Conservation (phyloP, 2,113 vertebrate genomes). For the Ophthalmolycus amberensis region DNA sequence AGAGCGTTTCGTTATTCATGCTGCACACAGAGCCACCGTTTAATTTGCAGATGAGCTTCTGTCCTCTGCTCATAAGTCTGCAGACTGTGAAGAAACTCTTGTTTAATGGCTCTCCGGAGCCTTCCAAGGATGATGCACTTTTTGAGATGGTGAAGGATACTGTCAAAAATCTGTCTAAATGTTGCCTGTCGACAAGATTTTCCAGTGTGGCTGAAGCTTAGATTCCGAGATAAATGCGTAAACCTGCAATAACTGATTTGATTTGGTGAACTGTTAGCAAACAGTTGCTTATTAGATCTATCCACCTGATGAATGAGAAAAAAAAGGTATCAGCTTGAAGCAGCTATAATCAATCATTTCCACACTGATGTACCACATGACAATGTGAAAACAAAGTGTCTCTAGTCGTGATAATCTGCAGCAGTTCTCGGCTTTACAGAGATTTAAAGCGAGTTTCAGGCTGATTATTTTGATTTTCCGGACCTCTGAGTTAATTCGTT, state of each 20-base stretch:
- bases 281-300: background rate
- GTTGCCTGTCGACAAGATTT: background rate
- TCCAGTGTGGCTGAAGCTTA: background rate
- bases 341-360: background rate
- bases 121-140: conserved; percentile 25
- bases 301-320: background rate
- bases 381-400: background rate
- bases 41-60: conserved; percentile 32
- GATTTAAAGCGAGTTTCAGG: background rate
- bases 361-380: background rate
- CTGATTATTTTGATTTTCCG: background rate
- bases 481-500: background rate
- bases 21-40: conserved; percentile 19
- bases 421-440: background rate
- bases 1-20: conserved; percentile 27
- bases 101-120: conserved; percentile 11
- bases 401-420: background rate
- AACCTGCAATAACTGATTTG: background rate
- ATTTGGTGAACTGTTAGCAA: background rate
- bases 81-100: conserved; percentile 18
- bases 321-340: background rate
- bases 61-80: conserved; percentile 3
- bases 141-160: background rate
- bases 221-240: background rate
- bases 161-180: background rate